Evolutionary conservation across 1,140 invertebrate species (phyloP).

Genomic region (Bradysia coprophila): DNA sequence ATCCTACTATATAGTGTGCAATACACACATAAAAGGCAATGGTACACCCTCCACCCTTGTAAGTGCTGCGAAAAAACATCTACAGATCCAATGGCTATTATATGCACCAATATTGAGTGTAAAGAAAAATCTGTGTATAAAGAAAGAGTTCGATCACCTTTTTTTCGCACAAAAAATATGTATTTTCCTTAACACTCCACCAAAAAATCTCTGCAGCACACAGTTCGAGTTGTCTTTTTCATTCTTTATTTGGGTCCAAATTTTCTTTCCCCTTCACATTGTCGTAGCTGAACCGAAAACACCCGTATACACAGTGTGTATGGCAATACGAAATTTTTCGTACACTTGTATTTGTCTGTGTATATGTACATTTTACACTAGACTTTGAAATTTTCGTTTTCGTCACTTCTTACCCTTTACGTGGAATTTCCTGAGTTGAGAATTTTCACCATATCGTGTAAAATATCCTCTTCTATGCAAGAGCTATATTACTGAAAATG

Average conservation of each 20-base stretch:
- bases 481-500: too few species aligned
- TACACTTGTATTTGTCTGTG: not conserved
- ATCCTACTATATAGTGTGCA: too few species aligned
- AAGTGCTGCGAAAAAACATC: too few species aligned
- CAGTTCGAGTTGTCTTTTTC: not conserved
- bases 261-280: not conserved
- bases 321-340: not conserved
- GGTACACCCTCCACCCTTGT: too few species aligned
- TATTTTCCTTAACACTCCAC: not conserved
- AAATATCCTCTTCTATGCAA: too few species aligned
- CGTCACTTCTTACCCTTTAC: not conserved
- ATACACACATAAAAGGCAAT: too few species aligned
- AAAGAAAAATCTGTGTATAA: not conserved
- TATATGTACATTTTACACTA: not conserved
- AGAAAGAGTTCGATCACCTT: conserved; percentile 1
- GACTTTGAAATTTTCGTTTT: not conserved
- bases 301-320: not conserved
- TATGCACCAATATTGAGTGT: too few species aligned
- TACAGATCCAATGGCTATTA: too few species aligned
- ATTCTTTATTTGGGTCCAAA: not conserved
- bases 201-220: not conserved
- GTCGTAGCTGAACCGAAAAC: too few species aligned
- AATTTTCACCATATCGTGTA: too few species aligned
- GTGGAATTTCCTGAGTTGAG: too few species aligned
- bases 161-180: conserved; percentile 1